phyloP scores from a whole-genome alignment of 1,140 invertebrate genomes.

The Acromyrmex heyeri region DNA sequence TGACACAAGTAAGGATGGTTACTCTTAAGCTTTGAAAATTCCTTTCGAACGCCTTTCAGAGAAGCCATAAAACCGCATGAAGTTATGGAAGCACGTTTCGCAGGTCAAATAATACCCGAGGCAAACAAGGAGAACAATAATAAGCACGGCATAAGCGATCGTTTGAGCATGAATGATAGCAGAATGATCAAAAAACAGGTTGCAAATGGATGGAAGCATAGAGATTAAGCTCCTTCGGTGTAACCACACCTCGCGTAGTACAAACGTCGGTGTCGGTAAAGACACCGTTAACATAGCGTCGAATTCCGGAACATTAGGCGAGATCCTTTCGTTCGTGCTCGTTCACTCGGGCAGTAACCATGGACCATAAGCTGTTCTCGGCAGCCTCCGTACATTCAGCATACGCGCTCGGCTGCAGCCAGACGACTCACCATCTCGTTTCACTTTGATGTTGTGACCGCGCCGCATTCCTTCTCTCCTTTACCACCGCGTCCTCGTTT shows the following conservation, averaged over 20 bases:
- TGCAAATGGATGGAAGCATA: not conserved
- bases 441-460: slow-evolving; percentile 70
- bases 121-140: not conserved
- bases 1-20: not conserved
- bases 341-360: slow-evolving; percentile 21
- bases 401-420: slow-evolving; percentile 38
- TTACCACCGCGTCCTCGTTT: slow-evolving; percentile 44
- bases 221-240: not conserved
- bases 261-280: slow-evolving; percentile 1
- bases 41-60: not conserved
- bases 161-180: not conserved
- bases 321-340: slow-evolving; percentile 33
- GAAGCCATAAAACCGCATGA: not conserved
- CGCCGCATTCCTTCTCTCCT: slow-evolving; percentile 63
- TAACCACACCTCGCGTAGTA: not conserved
- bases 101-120: not conserved
- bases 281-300: slow-evolving; percentile 32
- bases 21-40: not conserved
- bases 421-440: slow-evolving; percentile 61
- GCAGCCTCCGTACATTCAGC: slow-evolving; percentile 40
- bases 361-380: slow-evolving; percentile 37
- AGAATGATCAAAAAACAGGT: not conserved
- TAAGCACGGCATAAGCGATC: not conserved
- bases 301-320: not conserved
- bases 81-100: not conserved